These are phyloP conservation scores for Eurytoma adleriae DNA, from an alignment of 2,888 invertebrate species.

Conservation along the genomic window DNA sequence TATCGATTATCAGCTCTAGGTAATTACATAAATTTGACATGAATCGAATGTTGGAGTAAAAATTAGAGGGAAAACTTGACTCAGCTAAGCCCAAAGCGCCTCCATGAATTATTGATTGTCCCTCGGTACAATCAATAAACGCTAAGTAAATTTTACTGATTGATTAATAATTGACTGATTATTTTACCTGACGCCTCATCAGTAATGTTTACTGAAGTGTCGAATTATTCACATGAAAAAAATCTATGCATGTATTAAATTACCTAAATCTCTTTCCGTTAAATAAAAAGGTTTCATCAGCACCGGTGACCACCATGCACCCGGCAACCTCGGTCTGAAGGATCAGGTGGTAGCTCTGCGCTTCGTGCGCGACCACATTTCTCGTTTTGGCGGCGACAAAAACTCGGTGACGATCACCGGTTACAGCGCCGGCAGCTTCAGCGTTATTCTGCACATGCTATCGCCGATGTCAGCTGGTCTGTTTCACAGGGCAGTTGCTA, in stretches of 20 bases:
- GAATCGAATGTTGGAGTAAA: too few relatives aligned
- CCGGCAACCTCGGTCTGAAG: conserved; percentile 84
- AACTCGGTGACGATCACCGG: conserved; percentile 82
- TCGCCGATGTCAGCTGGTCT: conserved; percentile 84
- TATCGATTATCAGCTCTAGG: conserved; percentile 69
- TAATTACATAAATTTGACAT: conserved; percentile 61
- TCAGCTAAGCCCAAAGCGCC: too few relatives aligned
- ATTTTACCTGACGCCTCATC: too few relatives aligned
- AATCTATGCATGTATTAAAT: too few relatives aligned
- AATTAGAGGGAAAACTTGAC: too few relatives aligned
- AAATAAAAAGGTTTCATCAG: conserved; percentile 78
- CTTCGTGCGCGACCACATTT: conserved; percentile 83
- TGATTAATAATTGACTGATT: too few relatives aligned
- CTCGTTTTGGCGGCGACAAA: conserved; percentile 80
- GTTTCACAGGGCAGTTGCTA: conserved; percentile 84
- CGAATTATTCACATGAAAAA: too few relatives aligned
- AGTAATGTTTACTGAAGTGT: too few relatives aligned
- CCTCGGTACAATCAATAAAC: too few relatives aligned
- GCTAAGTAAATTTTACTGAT: too few relatives aligned
- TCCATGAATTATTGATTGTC: too few relatives aligned
- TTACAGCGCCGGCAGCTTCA: conserved; percentile 77
- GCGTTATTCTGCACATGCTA: conserved; percentile 74
- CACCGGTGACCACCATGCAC: conserved; percentile 82
- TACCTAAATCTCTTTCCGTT: too few relatives aligned
- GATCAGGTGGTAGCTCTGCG: conserved; percentile 83